Evolutionary conservation across 2,113 vertebrate species (phyloP), one percentile per base, ranked within the genome.

Genomic region (Stigmatopora nigra): DNA sequence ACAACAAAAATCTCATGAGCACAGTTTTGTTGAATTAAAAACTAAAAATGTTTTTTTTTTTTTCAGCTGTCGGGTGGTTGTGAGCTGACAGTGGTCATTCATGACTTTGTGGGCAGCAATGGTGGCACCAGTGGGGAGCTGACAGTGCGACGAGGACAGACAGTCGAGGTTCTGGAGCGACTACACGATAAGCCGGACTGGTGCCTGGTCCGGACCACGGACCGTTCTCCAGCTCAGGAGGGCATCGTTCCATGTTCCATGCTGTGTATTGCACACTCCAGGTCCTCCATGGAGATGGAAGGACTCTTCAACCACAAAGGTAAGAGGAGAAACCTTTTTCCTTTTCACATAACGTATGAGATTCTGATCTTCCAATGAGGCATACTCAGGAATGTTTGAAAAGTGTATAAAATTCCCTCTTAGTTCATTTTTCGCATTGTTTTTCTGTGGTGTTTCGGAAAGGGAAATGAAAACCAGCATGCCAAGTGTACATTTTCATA

Each of bases 301-400:
- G 95, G 95, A 47, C 94, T 98, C 80, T 98, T 97, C 81, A 98
- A 98, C 86, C 94, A 98, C 87, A 96, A 96, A 95, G 95, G 95
- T 98, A 93, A 31, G 25, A 31, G 82, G 91, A 68, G 17, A 11
- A 45, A 25, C 25, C 55, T 44, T 11, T 71, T 59, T 56, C 60
- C 0, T 5, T 7, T 69, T 46, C 60, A 45, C 41, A n/a, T 13
- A 8, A 5, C 3, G 5, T 41, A 41, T 41, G 38, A 41, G 38
- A 41, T 8, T 4, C 38, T 41, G 38, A 41, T 41, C 38, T 41
- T 7, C 38, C 1, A 41, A 41, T 8, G 6, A 41, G 9, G 38
- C 38, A 41, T 10, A 41, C 9, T 41, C 38, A 41, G 38, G 6
- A 41, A 41, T 41, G 38, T 41, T 41, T 8, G 38, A 41, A 7